Percentiles rank a stretch among this genome's conserved stretches.
phyloP scores from a whole-genome alignment of 2,888 invertebrate species.

The Megastigmus dorsalis region DNA sequence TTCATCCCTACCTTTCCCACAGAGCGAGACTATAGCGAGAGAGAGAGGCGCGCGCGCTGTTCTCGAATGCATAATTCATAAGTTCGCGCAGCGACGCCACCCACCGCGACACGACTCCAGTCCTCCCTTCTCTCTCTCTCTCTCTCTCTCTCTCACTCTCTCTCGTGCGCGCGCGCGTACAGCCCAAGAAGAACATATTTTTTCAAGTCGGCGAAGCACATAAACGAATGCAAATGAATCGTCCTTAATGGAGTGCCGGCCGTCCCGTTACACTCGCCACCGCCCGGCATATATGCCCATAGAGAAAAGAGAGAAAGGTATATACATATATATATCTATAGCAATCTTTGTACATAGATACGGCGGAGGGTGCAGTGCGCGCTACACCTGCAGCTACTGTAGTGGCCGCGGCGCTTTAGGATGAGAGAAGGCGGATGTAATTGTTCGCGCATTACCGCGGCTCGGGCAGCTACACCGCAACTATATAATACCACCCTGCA shows the following conservation, averaged over 20 bases:
- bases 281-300: too few relatives aligned
- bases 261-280: not conserved
- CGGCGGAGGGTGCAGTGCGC: not conserved
- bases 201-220: constrained; percentile 49
- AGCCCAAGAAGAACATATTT: constrained; percentile 44
- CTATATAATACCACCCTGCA: too few relatives aligned
- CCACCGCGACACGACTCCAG: constrained; percentile 18
- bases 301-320: not conserved
- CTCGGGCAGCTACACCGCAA: too few relatives aligned
- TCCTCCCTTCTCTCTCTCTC: too few relatives aligned
- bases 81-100: constrained; percentile 48
- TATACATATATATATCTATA: not conserved
- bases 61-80: constrained; percentile 67
- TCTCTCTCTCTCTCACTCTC: too few relatives aligned
- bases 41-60: not conserved
- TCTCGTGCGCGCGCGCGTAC: not conserved
- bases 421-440: constrained; percentile 17
- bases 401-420: too few relatives aligned
- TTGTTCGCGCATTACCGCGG: constrained; percentile 37
- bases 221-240: constrained; percentile 65
- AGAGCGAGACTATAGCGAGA: not conserved
- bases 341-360: not conserved
- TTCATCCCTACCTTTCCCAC: constrained; percentile 7
- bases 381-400: too few relatives aligned
- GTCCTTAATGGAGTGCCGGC: constrained; percentile 60